Base-by-base conservation (phyloP, 2,113 vertebrate species). In the Nyctereutes procyonoides region DNA sequence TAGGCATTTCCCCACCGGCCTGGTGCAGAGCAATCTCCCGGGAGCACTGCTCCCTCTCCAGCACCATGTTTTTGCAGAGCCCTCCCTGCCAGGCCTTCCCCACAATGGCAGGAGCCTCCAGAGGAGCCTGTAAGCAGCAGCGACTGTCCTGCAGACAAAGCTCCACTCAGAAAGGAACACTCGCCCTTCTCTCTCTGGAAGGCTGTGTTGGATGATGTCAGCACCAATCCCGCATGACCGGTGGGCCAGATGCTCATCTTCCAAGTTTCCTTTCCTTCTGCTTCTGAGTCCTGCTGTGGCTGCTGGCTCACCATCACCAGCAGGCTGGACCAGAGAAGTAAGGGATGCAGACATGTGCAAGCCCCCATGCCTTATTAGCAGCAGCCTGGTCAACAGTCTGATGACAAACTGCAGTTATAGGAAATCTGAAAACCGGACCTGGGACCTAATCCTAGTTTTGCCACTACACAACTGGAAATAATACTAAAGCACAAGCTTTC, bases 151-250 rank as follows among this genome's bases (percentile, higher is more conserved):
- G 8, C 48, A 51, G 65, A 71, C n/a, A 55, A 9, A 71, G 16
- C 32, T 15, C 38, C 19, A 3, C 1, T 43, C 74, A 35, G 63
- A n/a, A n/a, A 92, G 62, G n/a, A 56, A 13, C 48, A 9, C 35
- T 24, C 28, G 10, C 32, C 51, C 56, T 11, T n/a, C 20, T 38
- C 65, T 30, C 12, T 81, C 28, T 11, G 19, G 11, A 74, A 0
- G 22, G 30, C 2, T 26, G 30, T 20, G 5, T 0, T 56, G 55
- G 20, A 83, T 51, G 58, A 67, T 7, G 8, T 0, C 48, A 14
- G 8, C 13, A 17, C 32, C 35, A 2, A 9, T 4, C 16, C 7
- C 3, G 15, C 35, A 76, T 0, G 5, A 51, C 16, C 4, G 8
- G 48, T 13, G 22, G 32, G 48, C 12, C 51, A 26, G 19, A 11